Conservation (phyloP, 2,113 vertebrate species). For the Ancistrus triradiatus region DNA sequence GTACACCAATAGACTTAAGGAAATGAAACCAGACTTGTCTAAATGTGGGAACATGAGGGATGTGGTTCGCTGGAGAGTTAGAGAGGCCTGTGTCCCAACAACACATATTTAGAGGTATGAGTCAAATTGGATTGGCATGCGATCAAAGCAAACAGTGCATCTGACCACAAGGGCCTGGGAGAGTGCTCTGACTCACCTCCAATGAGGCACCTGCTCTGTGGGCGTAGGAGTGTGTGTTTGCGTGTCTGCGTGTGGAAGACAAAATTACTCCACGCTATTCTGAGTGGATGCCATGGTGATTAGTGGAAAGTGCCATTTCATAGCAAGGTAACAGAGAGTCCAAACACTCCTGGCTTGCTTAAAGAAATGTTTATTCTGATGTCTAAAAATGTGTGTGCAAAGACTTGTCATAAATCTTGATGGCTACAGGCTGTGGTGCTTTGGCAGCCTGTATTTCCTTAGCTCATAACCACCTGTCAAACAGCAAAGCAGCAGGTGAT, state of each 20-base stretch:
- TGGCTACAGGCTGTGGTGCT: not conserved
- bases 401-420: slow-evolving; percentile 3
- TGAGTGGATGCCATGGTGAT: slow-evolving; percentile 30
- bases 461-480: slow-evolving; percentile 13
- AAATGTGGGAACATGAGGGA: slow-evolving; percentile 37
- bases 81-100: slow-evolving; percentile 42
- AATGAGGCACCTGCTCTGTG: slow-evolving; percentile 44
- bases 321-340: slow-evolving; percentile 1
- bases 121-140: slow-evolving; percentile 39
- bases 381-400: not conserved
- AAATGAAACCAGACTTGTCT: slow-evolving; percentile 43
- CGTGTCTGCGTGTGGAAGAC: slow-evolving; percentile 23
- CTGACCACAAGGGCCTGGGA: slow-evolving; percentile 39
- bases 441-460: not conserved
- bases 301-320: slow-evolving; percentile 20
- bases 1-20: slow-evolving; percentile 45
- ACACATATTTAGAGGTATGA: slow-evolving; percentile 49
- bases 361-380: not conserved
- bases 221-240: slow-evolving; percentile 29
- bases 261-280: slow-evolving; percentile 42
- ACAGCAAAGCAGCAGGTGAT: slow-evolving; percentile 29
- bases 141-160: slow-evolving; percentile 45
- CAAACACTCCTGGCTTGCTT: not conserved
- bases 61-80: slow-evolving; percentile 41
- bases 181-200: slow-evolving; percentile 44